Evolutionary conservation across 2,797 vertebrate species (phyloP), one percentile per base, ranked within the genome.

Genomic region (Siniperca undulata): DNA sequence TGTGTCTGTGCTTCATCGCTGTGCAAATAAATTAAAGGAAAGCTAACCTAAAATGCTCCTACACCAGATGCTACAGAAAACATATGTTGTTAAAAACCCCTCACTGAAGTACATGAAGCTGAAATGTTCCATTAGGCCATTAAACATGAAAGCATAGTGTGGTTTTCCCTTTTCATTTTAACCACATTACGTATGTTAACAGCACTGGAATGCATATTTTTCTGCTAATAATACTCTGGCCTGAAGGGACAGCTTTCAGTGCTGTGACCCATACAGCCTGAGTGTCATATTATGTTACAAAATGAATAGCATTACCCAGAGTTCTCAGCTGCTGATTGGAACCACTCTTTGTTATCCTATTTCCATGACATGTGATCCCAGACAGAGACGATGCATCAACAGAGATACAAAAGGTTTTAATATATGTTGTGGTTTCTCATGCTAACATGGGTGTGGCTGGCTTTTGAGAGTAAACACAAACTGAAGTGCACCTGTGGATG

Each of bases 201-300:
- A 77, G 52, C 74, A 44, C 62, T 84, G 73, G 84, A 84, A 84
- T 74, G 79, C 66, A 80, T 80, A 74, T 62, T 82, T 86, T 80
- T 73, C 77, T 76, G 76, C 85, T 86, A 84, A 89, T 90, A 87
- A 83, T 55, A 80, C 65, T 44, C 52, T 36, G 53, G 74, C 66
- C 70, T 74, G 60, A 48, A 71, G 78, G 62, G 77, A 74, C 64
- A 60, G 78, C 79, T 89, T 85, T 83, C 68, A 81, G 17, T 79
- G 53, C 71, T 60, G 14, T 82, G 84, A 83, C 85, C 86, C 88
- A 87, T 42, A 84, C 84, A 80, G 77, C 40, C 34, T 86, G 67
- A 65, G 71, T 61, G 74, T 76, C 73, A 71, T 88, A 90, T 92
- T 77, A 19, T 81, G 70, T 93, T 91, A 82, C 90, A 80, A 72